Percentiles rank a stretch among this genome's conserved stretches.
Conservation (phyloP, 1,140 invertebrate species). For the Tigriopus japonicus region DNA sequence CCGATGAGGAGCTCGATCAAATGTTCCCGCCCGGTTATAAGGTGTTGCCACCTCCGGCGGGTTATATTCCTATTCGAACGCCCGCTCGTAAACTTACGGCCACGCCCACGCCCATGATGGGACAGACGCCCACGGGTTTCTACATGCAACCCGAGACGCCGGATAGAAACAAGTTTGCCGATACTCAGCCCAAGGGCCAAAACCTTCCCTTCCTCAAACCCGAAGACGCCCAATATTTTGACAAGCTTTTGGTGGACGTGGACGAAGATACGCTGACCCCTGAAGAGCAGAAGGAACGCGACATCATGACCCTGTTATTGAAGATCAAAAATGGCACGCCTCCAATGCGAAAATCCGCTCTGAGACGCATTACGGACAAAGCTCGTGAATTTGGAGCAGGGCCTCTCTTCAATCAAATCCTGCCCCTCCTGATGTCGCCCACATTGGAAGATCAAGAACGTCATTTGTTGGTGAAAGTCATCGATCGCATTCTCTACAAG, state of each 20-base stretch:
- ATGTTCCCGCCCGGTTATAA: slow-evolving; percentile 98
- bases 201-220: slow-evolving; percentile 98
- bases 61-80: slow-evolving; percentile 90
- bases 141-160: slow-evolving; percentile 57
- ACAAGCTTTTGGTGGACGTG: slow-evolving; percentile 90
- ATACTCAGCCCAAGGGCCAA: slow-evolving; percentile 82
- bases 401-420: slow-evolving; percentile 94
- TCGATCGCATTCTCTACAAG: slow-evolving; percentile 96
- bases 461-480: slow-evolving; percentile 98
- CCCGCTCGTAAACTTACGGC: slow-evolving; percentile 90
- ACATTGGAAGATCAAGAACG: slow-evolving; percentile 97
- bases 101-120: slow-evolving; percentile 82
- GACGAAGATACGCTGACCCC: slow-evolving; percentile 88
- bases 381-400: slow-evolving; percentile 95
- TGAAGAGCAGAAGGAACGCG: slow-evolving; percentile 92
- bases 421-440: slow-evolving; percentile 95
- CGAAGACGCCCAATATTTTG: slow-evolving; percentile 99
- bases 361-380: slow-evolving; percentile 96
- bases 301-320: slow-evolving; percentile 94
- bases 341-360: slow-evolving; percentile 92
- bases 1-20: slow-evolving; percentile 90
- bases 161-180: slow-evolving; percentile 67
- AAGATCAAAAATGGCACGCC: slow-evolving; percentile 99
- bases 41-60: slow-evolving; percentile 78
- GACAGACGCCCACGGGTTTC: slow-evolving; percentile 79